Evolutionary conservation across 2,113 vertebrate genomes (phyloP).

Genomic region (Tetrao urogallus): DNA sequence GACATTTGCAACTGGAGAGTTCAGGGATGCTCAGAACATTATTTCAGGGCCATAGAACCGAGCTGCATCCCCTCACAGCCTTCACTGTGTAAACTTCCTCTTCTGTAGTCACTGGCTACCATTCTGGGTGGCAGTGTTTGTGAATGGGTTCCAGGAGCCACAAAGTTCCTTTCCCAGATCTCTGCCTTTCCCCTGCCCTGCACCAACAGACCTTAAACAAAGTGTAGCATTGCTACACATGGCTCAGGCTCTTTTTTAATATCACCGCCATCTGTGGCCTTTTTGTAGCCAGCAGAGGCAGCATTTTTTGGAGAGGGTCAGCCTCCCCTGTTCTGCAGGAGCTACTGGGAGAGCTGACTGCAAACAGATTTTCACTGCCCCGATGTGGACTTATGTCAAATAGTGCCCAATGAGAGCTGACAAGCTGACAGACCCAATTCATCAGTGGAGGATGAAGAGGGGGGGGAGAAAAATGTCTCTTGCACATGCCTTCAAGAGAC

Average conservation of each 20-base stretch:
- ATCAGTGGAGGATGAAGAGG: conserved; percentile 49
- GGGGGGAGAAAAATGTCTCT: conserved; percentile 18
- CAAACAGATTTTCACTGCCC: conserved; percentile 80
- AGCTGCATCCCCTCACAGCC: neutral
- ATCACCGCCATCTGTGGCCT: neutral
- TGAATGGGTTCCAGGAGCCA: neutral
- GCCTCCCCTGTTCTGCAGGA: conserved; percentile 56
- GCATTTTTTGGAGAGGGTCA: conserved; percentile 60
- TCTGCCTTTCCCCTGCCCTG: neutral
- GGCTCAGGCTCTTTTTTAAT: neutral
- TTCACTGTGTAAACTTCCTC: neutral
- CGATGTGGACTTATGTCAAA: conserved; percentile 71
- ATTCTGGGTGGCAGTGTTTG: neutral
- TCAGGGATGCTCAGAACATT: neutral
- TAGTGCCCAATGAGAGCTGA: conserved; percentile 77
- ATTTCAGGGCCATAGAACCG: neutral
- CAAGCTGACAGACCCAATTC: conserved; percentile 78
- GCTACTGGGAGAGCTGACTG: conserved; percentile 77
- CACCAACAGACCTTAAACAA: neutral
- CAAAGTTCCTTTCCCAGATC: neutral
- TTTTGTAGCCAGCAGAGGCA: conserved; percentile 54
- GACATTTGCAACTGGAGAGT: conserved; percentile 46
- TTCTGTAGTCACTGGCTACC: neutral
- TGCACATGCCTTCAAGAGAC: conserved; percentile 33
- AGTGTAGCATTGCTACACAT: neutral